Evolutionary conservation across 2,113 vertebrate genomes (phyloP).

Genomic region (Trochalopteron elliotii): DNA sequence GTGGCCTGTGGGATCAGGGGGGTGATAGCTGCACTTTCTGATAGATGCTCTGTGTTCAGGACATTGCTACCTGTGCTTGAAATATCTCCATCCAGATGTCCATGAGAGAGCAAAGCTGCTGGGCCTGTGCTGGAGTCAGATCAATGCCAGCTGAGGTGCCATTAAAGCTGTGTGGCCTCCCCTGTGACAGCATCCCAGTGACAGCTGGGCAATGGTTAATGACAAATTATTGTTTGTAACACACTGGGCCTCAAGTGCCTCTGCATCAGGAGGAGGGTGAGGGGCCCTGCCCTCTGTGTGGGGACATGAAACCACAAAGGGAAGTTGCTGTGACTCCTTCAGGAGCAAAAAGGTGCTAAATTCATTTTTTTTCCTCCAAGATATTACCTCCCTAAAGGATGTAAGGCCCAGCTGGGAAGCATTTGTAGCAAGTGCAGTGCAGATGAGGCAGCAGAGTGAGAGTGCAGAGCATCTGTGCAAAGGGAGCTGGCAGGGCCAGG

Average conservation of each 20-base stretch:
- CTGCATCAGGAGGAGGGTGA: background rate
- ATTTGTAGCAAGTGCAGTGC: background rate
- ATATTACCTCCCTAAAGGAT: background rate
- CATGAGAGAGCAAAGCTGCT: background rate
- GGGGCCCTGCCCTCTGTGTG: background rate
- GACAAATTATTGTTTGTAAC: background rate
- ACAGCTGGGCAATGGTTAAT: background rate
- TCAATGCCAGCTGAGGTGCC: background rate
- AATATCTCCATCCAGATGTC: background rate
- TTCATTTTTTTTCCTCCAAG: background rate
- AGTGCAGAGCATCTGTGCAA: background rate
- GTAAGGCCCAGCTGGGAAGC: background rate
- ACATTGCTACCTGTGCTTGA: background rate
- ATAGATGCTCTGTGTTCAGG: background rate
- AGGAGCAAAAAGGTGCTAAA: background rate
- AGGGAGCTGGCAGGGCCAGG: background rate
- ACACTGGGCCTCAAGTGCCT: background rate
- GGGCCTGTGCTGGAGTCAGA: background rate
- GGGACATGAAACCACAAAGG: background rate
- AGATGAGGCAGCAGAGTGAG: background rate
- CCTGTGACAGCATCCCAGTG: background rate
- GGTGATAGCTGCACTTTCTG: background rate
- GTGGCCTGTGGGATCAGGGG: background rate
- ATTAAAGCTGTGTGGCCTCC: background rate
- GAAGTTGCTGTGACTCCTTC: background rate